Base-by-base conservation (phyloP, 2,113 vertebrate species). In the Theropithecus gelada region DNA sequence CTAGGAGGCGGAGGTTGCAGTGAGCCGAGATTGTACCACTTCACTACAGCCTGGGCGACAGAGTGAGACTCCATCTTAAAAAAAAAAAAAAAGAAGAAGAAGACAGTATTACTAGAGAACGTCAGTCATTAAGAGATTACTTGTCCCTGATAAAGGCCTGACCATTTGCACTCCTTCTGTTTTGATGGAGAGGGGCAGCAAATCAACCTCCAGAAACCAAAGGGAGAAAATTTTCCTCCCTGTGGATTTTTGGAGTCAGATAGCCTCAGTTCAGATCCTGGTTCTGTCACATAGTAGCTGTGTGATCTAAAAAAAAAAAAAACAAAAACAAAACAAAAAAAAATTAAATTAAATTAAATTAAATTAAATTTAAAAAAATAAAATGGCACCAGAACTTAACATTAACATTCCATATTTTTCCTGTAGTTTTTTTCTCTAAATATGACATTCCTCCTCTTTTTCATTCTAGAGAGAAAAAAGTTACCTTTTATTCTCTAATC, bases 401-500 rank as follows among this genome's bases (percentile, higher is more conserved):
- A 57, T 91, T 64, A 78, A 64, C 48, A 90, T 40, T 48, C 12
- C 68, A 80, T 6, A 75, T 75, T 95, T 80, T 82, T 16, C 25
- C 55, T 55, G 35, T 59, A 61, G 23, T 43, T 16, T 90, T 90
- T 95, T 94, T 91, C 55, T 89, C 61, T 95, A 89, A 92, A 90
- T 75, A 93, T 73, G 59, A 48, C 27, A 95, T 89, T 76, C 50
- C 11, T 94, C 35, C 5, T 78, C 50, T 30, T 88, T 95, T 88
- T 93, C n/a, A 66, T 50, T 97, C 1, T 90, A 96, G 78, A 85
- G 32, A 97, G 72, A 12, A 22, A 79, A 92, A 78, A 23, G 38
- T 85, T 95, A 90, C 75, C 81, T 98, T 96, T 90, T 52, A 79
- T 95, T 96, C 66, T 32, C 72, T 96, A 83, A 93, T 93, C 30